phyloP scores from a whole-genome alignment of 2,113 vertebrate species.

The Emydocephalus ijimae region DNA sequence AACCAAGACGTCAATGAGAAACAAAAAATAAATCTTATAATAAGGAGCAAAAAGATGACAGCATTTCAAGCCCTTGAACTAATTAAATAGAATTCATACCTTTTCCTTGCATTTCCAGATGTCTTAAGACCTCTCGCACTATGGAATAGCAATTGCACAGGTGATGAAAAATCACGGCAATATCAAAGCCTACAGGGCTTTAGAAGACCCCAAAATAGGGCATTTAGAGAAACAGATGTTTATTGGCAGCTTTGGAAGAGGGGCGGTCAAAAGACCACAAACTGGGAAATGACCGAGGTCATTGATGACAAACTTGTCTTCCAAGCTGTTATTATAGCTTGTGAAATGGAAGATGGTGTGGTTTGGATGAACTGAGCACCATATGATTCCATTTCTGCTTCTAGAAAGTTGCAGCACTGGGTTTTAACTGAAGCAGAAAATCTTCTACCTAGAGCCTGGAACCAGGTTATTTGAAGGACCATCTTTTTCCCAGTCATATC shows the following conservation, averaged over 20 bases:
- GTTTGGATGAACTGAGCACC: not conserved
- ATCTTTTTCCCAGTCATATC: no score
- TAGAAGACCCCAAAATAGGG: not conserved
- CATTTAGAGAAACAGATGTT: not conserved
- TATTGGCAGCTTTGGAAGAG: not conserved
- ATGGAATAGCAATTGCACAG: slow-evolving; percentile 36
- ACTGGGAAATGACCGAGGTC: slow-evolving; percentile 24
- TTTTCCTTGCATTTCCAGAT: slow-evolving; percentile 49
- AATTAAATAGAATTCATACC: slow-evolving; percentile 46
- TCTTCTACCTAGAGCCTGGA: not conserved
- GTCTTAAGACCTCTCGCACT: slow-evolving; percentile 38
- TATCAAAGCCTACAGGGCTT: not conserved
- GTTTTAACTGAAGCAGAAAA: not conserved
- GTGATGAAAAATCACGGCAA: not conserved
- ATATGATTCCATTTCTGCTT: not conserved
- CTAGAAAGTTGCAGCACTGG: not conserved
- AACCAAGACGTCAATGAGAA: slow-evolving; percentile 31
- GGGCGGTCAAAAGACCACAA: not conserved
- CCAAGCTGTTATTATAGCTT: not conserved
- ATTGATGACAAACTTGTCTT: not conserved
- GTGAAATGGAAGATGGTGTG: not conserved
- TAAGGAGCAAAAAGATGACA: slow-evolving; percentile 41
- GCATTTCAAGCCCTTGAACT: slow-evolving; percentile 5
- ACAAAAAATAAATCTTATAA: slow-evolving; percentile 25
- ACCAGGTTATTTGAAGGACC: not conserved